Evolutionary conservation across 2,888 invertebrate genomes (phyloP).

Genomic region (Agriopis aurantiaria): DNA sequence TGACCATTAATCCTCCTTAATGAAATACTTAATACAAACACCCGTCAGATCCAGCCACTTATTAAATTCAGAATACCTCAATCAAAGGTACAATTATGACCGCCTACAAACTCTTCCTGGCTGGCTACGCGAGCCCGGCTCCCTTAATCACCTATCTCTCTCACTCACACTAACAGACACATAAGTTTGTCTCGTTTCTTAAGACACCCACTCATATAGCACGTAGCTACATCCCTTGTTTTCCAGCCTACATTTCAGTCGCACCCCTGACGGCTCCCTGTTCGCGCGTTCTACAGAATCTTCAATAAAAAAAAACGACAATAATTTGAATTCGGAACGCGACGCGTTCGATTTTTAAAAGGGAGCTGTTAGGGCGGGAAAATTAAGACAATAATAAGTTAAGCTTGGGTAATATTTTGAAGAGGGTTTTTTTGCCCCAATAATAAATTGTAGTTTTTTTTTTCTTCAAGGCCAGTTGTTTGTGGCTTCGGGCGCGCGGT

Average conservation of each 20-base stretch:
- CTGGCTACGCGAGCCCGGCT: conserved; percentile 69
- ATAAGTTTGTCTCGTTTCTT: conserved; percentile 57
- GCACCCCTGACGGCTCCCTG: conserved; percentile 58
- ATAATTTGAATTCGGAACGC: conserved; percentile 36
- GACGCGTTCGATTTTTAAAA: conserved; percentile 28
- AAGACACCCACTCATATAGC: conserved; percentile 73
- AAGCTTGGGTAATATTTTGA: conserved; percentile 8
- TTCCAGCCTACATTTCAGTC: conserved; percentile 73
- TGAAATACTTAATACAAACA: conserved; percentile 1
- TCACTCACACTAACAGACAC: conserved; percentile 39
- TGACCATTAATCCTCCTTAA: neutral
- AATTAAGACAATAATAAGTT: conserved; percentile 23
- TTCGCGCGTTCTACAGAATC: conserved; percentile 48
- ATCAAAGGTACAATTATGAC: conserved; percentile 74
- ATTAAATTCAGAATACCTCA: conserved; percentile 75
- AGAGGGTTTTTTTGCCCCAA: conserved; percentile 16
- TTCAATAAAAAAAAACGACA: conserved; percentile 30
- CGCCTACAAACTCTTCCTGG: conserved; percentile 80
- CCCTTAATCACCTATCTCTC: conserved; percentile 58
- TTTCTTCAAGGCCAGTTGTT: conserved; percentile 48
- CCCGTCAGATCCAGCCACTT: conserved; percentile 54
- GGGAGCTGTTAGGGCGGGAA: conserved; percentile 16
- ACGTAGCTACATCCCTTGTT: conserved; percentile 69
- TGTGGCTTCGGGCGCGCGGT: conserved; percentile 50
- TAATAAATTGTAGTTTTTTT: conserved; percentile 30